A percentile compares a stretch with the other conserved stretches of the same genome.
Evolutionary conservation across 37 sponge, comb jelly and placozoan species (phyloP).

Genomic region (Ephydatia muelleri): DNA sequence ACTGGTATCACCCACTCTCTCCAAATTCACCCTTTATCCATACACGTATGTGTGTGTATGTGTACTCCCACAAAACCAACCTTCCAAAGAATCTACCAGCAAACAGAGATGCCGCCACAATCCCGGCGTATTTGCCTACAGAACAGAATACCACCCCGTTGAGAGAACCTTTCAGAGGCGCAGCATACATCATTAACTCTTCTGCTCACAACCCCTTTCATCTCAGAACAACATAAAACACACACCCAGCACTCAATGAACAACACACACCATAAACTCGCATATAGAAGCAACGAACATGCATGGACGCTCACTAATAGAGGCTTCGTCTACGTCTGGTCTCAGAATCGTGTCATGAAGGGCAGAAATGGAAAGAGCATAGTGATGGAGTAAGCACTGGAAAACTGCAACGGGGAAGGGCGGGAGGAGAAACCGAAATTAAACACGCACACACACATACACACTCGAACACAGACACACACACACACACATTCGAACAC

Average conservation of each 20-base stretch:
- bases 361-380: constrained; percentile 88
- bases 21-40: too few species aligned
- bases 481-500: neutral
- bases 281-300: too few species aligned
- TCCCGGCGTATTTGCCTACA: constrained; percentile 76
- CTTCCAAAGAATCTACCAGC: constrained; percentile 80
- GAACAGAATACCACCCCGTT: neutral
- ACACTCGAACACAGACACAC: too few species aligned
- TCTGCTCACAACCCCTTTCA: neutral
- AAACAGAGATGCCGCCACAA: constrained; percentile 73
- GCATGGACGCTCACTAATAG: constrained; percentile 13
- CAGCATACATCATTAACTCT: neutral
- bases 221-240: neutral
- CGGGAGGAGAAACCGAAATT: neutral
- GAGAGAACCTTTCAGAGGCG: too few species aligned
- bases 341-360: constrained; percentile 78
- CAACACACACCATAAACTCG: too few species aligned
- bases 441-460: too few species aligned
- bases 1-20: too few species aligned
- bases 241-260: too few species aligned
- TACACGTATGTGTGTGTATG: too few species aligned
- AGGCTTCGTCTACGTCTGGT: constrained; percentile 34
- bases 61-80: constrained; percentile 21
- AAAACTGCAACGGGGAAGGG: constrained; percentile 39
- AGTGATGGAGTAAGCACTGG: constrained; percentile 72